These are phyloP conservation scores for Muscicapa comitata DNA, from an alignment of 2,797 vertebrate species.

Conservation along the genomic window DNA sequence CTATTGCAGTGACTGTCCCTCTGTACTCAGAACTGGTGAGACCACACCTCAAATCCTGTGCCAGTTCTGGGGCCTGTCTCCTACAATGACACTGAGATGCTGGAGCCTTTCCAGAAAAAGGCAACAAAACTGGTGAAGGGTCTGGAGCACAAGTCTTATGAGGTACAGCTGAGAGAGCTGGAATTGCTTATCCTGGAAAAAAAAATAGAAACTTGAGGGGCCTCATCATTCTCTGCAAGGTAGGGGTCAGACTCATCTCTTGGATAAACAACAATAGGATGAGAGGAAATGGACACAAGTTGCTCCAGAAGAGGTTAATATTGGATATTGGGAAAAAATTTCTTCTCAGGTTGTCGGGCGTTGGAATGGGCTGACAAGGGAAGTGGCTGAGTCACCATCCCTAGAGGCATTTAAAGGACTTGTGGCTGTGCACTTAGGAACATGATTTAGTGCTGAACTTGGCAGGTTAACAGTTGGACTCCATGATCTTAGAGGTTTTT, in stretches of 20 bases:
- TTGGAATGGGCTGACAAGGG: not conserved
- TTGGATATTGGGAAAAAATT: not conserved
- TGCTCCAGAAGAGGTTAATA: not conserved
- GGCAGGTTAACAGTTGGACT: not conserved
- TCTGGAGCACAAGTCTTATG: not conserved
- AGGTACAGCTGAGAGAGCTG: not conserved
- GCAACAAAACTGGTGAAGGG: not conserved
- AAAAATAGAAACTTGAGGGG: too few relatives aligned
- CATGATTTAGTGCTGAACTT: not conserved
- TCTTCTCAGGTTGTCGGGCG: not conserved
- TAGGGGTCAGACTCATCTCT: not conserved
- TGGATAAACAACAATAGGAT: rapidly evolving
- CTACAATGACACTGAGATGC: not conserved
- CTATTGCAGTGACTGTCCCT: too few relatives aligned
- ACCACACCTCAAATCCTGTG: not conserved
- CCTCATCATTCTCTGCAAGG: not conserved
- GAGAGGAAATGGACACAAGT: not conserved
- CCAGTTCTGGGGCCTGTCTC: not conserved
- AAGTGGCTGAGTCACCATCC: not conserved
- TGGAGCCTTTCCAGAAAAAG: not conserved
- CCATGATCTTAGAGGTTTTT: not conserved
- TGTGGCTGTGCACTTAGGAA: not conserved
- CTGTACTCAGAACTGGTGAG: not conserved
- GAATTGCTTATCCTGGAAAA: not conserved
- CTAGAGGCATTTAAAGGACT: not conserved